Conservation (phyloP, 1,140 invertebrate genomes). For the Trichomalopsis sarcophagae region DNA sequence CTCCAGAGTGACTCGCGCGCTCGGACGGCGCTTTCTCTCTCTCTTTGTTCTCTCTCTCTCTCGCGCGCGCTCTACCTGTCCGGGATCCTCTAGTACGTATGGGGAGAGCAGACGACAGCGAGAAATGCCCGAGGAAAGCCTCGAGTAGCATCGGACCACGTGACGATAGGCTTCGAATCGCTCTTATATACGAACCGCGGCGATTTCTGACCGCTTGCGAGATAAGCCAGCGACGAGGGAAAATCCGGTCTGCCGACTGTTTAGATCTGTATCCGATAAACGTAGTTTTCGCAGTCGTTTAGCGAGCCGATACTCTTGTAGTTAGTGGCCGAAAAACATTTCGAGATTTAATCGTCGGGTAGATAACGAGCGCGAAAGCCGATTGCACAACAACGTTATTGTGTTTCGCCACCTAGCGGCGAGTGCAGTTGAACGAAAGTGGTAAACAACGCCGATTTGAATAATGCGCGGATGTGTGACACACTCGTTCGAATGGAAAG, state of each 20-base stretch:
- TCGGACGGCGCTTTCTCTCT: constrained; percentile 9
- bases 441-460: background rate
- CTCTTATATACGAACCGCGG: constrained; percentile 27
- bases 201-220: background rate
- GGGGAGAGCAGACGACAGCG: background rate
- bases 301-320: background rate
- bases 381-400: background rate
- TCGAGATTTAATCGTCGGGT: background rate
- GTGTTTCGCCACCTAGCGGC: constrained; percentile 8
- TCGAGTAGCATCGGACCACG: constrained; percentile 39
- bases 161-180: background rate
- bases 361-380: background rate
- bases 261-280: too few species aligned
- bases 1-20: constrained; percentile 26
- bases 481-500: too few species aligned
- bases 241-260: background rate
- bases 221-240: background rate
- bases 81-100: background rate
- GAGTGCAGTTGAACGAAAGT: background rate
- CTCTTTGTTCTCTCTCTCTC: constrained; percentile 38
- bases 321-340: background rate
- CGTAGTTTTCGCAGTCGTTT: too few species aligned
- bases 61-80: background rate
- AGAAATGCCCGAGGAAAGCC: background rate
- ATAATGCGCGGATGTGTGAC: too few species aligned